A percentile compares a stretch with the other conserved stretches of the same genome.
These are phyloP conservation scores for Terrapene triunguis DNA, from an alignment of 2,113 vertebrate species.

Conservation along the genomic window DNA sequence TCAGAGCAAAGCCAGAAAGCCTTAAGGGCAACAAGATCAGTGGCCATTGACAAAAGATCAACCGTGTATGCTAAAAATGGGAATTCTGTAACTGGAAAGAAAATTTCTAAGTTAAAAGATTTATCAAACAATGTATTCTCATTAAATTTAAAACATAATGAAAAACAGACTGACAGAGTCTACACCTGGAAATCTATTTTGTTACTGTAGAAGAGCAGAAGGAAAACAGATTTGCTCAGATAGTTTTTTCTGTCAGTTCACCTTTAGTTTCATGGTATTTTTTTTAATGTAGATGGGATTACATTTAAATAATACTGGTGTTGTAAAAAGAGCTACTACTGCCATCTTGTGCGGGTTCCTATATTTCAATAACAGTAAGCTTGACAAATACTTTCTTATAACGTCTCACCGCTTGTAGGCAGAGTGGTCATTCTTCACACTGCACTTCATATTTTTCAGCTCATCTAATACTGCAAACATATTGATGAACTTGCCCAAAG, in stretches of 20 bases:
- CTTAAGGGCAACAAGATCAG: neutral
- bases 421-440: constrained; percentile 97
- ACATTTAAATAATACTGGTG: neutral
- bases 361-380: neutral
- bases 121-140: neutral
- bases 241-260: neutral
- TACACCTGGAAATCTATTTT: neutral
- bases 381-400: rapidly evolving
- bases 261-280: neutral
- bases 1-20: neutral
- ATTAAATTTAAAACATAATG: rapidly evolving
- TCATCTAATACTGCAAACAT: constrained; percentile 98
- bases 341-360: constrained; percentile 76
- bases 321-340: constrained; percentile 44
- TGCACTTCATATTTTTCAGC: constrained; percentile 99
- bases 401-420: constrained; percentile 92
- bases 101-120: neutral
- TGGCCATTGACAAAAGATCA: neutral
- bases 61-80: neutral
- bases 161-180: neutral
- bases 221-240: neutral
- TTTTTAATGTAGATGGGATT: rapidly evolving
- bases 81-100: rapidly evolving
- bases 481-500: constrained; percentile 98
- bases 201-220: neutral